phyloP scores from a whole-genome alignment of 2,113 vertebrate genomes.

The Muntiacus reevesi region DNA sequence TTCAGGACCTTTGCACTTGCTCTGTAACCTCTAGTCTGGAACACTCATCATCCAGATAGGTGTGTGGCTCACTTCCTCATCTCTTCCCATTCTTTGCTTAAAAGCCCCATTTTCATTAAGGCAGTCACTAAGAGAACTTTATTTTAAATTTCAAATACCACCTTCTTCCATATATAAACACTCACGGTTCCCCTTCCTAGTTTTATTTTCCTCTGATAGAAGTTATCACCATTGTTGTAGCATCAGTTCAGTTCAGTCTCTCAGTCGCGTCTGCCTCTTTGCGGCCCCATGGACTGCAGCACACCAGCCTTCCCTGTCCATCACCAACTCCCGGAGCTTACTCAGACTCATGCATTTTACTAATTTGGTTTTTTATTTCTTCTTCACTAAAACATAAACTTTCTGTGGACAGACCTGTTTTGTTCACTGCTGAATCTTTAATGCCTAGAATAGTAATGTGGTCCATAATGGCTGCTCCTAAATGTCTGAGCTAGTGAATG shows the following conservation, averaged over 20 bases:
- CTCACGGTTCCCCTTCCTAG: not conserved
- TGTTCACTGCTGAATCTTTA: not conserved
- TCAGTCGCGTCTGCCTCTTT: not conserved
- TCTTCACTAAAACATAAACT: not conserved
- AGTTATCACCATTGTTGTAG: not conserved
- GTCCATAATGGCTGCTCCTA: not conserved
- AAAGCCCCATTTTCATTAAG: not conserved
- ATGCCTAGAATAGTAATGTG: not conserved
- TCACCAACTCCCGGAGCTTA: not conserved
- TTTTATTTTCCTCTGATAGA: not conserved
- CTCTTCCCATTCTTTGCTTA: not conserved
- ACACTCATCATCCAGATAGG: not conserved
- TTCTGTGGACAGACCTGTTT: not conserved
- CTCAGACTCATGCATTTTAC: not conserved
- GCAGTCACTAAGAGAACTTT: not conserved
- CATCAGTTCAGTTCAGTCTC: not conserved
- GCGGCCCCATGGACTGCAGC: not conserved
- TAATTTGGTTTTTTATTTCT: not conserved
- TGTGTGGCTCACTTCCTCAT: not conserved
- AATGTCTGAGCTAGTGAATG: not conserved
- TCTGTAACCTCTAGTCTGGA: not conserved
- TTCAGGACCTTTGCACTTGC: not conserved
- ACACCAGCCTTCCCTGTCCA: not conserved
- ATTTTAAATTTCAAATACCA: conserved; percentile 16
- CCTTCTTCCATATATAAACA: not conserved